phyloP scores from a whole-genome alignment of 2,888 invertebrate species.

The Hypselothyrea guttata region DNA sequence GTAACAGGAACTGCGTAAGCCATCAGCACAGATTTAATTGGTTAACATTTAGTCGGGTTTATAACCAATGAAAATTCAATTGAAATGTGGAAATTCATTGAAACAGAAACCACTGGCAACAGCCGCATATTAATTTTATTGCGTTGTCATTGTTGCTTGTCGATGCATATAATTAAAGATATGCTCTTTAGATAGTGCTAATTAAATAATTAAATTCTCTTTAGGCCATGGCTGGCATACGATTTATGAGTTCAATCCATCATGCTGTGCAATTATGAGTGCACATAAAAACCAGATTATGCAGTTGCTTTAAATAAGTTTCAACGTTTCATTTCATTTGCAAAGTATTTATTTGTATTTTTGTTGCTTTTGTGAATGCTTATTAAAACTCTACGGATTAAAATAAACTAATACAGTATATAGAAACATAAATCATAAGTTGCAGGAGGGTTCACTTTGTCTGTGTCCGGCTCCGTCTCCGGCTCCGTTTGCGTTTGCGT shows the following conservation, averaged over 20 bases:
- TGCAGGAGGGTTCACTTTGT: conserved; percentile 2
- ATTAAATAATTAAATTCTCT: conserved; percentile 79
- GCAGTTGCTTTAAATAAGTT: conserved; percentile 32
- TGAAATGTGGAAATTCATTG: conserved; percentile 26
- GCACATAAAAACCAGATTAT: conserved; percentile 24
- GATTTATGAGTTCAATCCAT: conserved; percentile 68
- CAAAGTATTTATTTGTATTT: conserved; percentile 12
- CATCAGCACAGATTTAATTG: too few relatives aligned
- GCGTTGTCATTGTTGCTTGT: conserved; percentile 65
- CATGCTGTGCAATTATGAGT: conserved; percentile 61
- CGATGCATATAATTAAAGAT: conserved; percentile 78
- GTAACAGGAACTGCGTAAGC: too few relatives aligned
- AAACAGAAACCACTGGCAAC: conserved; percentile 22
- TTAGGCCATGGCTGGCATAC: conserved; percentile 50
- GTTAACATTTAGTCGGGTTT: too few relatives aligned
- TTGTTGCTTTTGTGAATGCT: conserved; percentile 32
- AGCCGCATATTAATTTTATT: conserved; percentile 66
- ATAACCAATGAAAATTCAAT: neutral
- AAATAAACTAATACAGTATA: conserved; percentile 18
- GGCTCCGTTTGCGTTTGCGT: too few relatives aligned
- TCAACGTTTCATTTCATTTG: neutral
- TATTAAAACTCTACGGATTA: conserved; percentile 17
- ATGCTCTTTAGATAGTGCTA: conserved; percentile 70
- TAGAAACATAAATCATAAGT: conserved; percentile 41
- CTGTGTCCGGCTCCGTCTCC: too few relatives aligned